Base-by-base conservation (phyloP, 2,888 invertebrate species). In the Atethmia centrago region DNA sequence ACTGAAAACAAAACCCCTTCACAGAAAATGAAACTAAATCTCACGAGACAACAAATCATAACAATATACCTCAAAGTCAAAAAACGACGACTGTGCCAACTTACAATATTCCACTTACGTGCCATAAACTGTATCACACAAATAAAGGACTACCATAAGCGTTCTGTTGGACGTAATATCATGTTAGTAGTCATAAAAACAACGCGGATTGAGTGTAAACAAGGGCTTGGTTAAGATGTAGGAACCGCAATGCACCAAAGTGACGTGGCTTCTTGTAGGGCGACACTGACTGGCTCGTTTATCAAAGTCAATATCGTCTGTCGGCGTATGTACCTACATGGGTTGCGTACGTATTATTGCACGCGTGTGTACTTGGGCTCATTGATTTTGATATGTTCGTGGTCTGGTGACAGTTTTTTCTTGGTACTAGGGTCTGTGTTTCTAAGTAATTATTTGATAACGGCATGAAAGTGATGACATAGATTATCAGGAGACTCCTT, bases 301-400 rank as follows among this genome's bases (percentile, higher is more conserved):
- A 95, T 95, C 95, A 96, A 95, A 95, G 96, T 95, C 95, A 95
- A 95, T 95, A 95, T 95, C 94, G 94, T 91, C 95, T 94, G 94
- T 92, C 94, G 93, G 90, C 93, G 92, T 69, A 55, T 51, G 75
- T 91, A 90, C 88, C 92, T 92, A 92, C 89, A 91, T 90, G 92
- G 91, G 91, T 90, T 92, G 89, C 90, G 92, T 91, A 90, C 91
- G 91, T 90, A 89, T 91, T 88, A 88, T 80, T 82, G 87, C 80
- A 85, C 79, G 87, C 87, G 81, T 81, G 76, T 87, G 80, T 85
- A 83, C 77, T 73, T 73, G 62, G 78, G 65, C 51, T 83, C 85
- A 85, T 87, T 81, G 86, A 85, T 87, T 87, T 85, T 83, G 83
- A 61, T 70, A 49, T 58, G 62, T 55, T 53, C 28, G 53, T 73